Evolutionary conservation across 2,113 vertebrate genomes (phyloP), one percentile per base, ranked within the genome.

Genomic region (Heterotis niloticus): DNA sequence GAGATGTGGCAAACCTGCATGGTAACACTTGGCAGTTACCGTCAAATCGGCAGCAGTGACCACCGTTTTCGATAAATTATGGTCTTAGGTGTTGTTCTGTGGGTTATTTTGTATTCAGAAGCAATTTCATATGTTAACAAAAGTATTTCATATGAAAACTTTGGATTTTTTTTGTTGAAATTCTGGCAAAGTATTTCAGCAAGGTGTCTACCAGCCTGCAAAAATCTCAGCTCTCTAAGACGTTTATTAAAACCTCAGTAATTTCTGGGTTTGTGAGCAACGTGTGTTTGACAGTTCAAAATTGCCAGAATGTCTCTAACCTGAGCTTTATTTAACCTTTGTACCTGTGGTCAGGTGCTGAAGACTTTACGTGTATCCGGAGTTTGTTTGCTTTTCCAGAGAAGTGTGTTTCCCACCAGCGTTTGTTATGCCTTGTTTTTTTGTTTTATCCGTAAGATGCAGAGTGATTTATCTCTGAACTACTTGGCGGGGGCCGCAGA

Each of bases 391-490:
- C 9, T 17, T 74, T 74, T 57, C 54, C n/a, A 59, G 17, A 57
- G 57, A 23, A 74, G 12, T 62, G 26, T 20, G 11, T 69, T 78
- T 23, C 56, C 28, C 54, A 12, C 3, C 77, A 18, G 59, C 56
- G 17, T 78, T 60, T 69, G 18, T 71, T n/a, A 28, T 24, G 29
- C 11, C 4, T 69, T 82, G n/a, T 85, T 84, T 86, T 90, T 85
- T 87, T 88, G 86, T 88, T 90, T 88, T 86, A 85, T 84, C 90
- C 88, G 92, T 91, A 89, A 92, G 89, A 12, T 16, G 86, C 83
- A 86, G 86, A 88, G 89, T 91, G 90, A 92, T 92, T 91, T 64
- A 75, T 75, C 74, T 75, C 17, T 93, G 90, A 92, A 92, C 91
- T 90, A 88, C 88, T 90, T 91, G 85, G 88, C 89, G 90, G 88